These are phyloP conservation scores for Monarcha castaneiventris DNA, from an alignment of 2,113 vertebrate genomes.

Conservation along the genomic window DNA sequence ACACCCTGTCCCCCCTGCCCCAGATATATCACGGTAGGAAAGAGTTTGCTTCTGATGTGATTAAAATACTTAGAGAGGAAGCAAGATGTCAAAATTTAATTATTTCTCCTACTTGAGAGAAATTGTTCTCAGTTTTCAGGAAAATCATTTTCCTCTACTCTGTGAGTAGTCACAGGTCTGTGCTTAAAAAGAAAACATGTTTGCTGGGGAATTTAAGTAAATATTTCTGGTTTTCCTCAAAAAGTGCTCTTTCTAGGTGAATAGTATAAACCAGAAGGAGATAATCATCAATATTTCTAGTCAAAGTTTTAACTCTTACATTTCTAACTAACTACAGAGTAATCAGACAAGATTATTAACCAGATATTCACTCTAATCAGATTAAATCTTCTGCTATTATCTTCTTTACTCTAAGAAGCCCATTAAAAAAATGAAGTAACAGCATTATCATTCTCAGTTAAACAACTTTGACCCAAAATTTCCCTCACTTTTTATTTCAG, in stretches of 20 bases:
- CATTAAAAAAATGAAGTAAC: constrained; percentile 17
- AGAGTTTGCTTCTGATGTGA: neutral
- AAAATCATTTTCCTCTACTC: neutral
- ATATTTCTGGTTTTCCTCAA: neutral
- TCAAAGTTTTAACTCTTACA: neutral
- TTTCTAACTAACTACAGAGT: neutral
- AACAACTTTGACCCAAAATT: neutral
- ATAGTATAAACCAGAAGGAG: neutral
- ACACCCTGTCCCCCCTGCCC: rapidly evolving
- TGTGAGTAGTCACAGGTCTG: neutral
- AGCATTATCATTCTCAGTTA: neutral
- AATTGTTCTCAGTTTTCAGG: neutral
- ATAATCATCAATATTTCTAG: neutral
- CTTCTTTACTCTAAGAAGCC: constrained; percentile 35
- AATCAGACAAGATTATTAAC: constrained; percentile 2
- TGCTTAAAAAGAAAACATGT: neutral
- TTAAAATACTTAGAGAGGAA: neutral
- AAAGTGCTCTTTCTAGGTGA: neutral
- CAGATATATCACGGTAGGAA: neutral
- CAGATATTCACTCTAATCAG: constrained; percentile 19
- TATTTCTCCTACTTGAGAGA: neutral
- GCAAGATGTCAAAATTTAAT: neutral
- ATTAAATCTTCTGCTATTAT: constrained; percentile 8
- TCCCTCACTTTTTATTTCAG: neutral
- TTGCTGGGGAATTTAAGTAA: neutral